Evolutionary conservation across 2,797 vertebrate genomes (phyloP).

Genomic region (Thalassophryne amazonica): DNA sequence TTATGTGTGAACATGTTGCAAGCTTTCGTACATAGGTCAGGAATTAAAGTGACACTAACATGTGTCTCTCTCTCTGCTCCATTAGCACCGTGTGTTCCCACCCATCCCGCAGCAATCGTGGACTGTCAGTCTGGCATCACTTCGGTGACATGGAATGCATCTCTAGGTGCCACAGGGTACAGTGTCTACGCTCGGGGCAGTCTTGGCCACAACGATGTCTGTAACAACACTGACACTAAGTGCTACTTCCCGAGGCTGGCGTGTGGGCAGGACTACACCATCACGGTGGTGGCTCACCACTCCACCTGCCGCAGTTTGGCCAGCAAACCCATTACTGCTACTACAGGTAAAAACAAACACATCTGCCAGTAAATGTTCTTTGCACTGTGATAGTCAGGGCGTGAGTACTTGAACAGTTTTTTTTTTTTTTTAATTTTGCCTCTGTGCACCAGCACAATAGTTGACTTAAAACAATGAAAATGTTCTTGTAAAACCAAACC

Average conservation of each 20-base stretch:
- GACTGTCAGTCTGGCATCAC: conserved; percentile 65
- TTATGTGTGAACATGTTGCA: background rate
- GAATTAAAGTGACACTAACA: background rate
- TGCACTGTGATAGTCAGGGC: too few species aligned
- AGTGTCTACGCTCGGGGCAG: conserved; percentile 50
- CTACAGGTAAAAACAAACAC: conserved; percentile 58
- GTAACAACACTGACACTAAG: conserved; percentile 40
- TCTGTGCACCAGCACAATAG: too few species aligned
- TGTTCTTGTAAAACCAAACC: too few species aligned
- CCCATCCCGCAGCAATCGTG: conserved; percentile 23
- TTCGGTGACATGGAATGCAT: conserved; percentile 63
- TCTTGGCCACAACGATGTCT: conserved; percentile 39
- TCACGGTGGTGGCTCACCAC: conserved; percentile 62
- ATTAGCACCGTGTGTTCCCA: conserved; percentile 76
- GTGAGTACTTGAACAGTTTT: too few species aligned
- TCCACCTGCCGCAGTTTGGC: conserved; percentile 53
- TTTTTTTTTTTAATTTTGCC: too few species aligned
- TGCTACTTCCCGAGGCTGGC: conserved; percentile 60
- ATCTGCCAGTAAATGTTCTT: background rate
- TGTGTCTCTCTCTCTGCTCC: background rate
- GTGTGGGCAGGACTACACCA: conserved; percentile 76
- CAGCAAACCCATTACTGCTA: conserved; percentile 40
- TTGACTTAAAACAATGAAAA: too few species aligned
- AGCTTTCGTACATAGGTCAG: too few species aligned
- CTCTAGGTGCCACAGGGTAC: conserved; percentile 61